These are phyloP conservation scores for Rhinolophus sinicus DNA, from an alignment of 2,113 vertebrate genomes.

Conservation along the genomic window DNA sequence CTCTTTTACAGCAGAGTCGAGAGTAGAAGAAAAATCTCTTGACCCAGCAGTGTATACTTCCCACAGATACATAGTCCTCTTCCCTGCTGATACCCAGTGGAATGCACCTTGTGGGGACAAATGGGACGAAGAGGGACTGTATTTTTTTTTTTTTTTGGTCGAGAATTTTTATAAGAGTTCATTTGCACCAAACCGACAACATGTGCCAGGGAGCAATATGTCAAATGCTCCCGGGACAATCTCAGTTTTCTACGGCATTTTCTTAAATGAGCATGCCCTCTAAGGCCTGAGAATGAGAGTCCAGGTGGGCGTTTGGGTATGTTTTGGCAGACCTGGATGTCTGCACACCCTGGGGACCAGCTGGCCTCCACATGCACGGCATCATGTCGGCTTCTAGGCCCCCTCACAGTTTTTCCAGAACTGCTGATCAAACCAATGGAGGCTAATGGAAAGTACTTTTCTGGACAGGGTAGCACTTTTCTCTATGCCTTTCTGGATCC, in stretches of 20 bases:
- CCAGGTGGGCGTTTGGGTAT: background rate
- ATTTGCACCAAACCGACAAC: too few species aligned
- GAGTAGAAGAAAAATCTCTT: background rate
- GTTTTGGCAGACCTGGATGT: rapidly evolving
- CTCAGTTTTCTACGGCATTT: background rate
- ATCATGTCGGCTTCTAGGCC: background rate
- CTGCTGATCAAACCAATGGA: background rate
- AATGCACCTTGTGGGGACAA: background rate
- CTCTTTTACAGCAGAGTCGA: background rate
- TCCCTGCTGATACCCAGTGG: too few species aligned
- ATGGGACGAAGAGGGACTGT: too few species aligned
- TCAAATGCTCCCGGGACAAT: too few species aligned
- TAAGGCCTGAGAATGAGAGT: background rate
- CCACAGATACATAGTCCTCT: background rate
- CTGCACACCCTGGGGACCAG: background rate
- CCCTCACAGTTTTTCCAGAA: background rate
- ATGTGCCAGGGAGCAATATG: too few species aligned
- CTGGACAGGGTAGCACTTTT: background rate
- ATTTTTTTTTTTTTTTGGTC: too few species aligned
- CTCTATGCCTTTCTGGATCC: background rate
- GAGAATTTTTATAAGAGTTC: too few species aligned
- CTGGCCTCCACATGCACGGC: rapidly evolving
- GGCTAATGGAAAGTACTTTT: background rate
- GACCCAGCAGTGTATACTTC: too few species aligned
- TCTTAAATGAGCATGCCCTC: rapidly evolving